Evolutionary conservation across 1,140 invertebrate species (phyloP), one percentile per base, ranked within the genome.

Genomic region (Bombus affinis): DNA sequence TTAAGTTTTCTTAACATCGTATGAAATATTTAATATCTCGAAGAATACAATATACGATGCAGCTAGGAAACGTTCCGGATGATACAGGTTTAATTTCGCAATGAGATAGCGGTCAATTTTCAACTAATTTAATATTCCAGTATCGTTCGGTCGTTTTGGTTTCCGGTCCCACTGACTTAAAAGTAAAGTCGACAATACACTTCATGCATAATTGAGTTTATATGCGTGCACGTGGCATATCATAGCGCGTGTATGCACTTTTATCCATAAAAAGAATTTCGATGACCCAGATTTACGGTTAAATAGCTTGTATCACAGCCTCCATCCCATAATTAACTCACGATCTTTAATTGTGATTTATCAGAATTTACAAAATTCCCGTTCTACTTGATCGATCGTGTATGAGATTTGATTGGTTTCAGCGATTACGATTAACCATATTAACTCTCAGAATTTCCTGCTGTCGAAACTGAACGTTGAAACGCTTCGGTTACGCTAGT

Each of bases 111-210:
- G 42, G 81, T 18, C 22, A n/a, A 77, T 77, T 84, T 71, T 78
- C 44, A 22, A 75, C 78, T 68, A 4, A 78, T 78, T 66, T 65
- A 65, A 78, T 42, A 78, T 78, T 78, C 75, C 22, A 18, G 37
- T 2, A 22, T 22, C 47, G 47, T 53, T 53, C 47, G 47, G 15
- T 66, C 57, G 59, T 78, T 25, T 53, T n/a, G 57, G 62, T 32
- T 85, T 85, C 84, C 84, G 59, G 79, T 81, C 81, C 79, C 28
- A 57, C 6, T 59, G 83, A 57, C 68, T 62, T 59, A 66, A 59
- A 81, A 85, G 32, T n/a, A n/a, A 80, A 57, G 35, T 85, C 59
- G 77, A 75, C 44, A 35, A 57, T 74, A 57, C 57, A 81, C 81
- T 68, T 85, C 47, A 44, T 25, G 35, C 42, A 81, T 77, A 70